Evolutionary conservation across 2,113 vertebrate genomes (phyloP).

Genomic region (Leiothrix lutea): DNA sequence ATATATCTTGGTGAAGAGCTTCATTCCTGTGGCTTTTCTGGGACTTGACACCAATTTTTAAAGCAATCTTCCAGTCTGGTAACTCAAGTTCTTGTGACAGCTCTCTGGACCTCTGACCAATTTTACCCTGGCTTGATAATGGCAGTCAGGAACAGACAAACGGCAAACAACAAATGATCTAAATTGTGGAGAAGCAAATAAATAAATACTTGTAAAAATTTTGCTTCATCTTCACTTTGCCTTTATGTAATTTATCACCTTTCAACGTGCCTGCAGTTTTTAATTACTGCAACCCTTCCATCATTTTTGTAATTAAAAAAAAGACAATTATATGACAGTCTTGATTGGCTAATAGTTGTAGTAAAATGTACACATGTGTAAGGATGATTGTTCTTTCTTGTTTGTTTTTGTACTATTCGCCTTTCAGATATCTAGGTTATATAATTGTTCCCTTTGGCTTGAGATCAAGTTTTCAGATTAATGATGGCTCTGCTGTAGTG

Average conservation of each 20-base stretch:
- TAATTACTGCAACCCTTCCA: conserved; percentile 56
- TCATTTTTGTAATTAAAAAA: conserved; percentile 22
- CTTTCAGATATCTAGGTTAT: conserved; percentile 70
- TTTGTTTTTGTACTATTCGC: conserved; percentile 47
- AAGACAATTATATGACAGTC: conserved; percentile 16
- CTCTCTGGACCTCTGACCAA: background rate
- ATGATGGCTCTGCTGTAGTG: background rate
- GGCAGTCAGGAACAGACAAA: background rate
- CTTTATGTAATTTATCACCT: conserved; percentile 33
- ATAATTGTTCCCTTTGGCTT: conserved; percentile 72
- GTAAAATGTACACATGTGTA: conserved; percentile 30
- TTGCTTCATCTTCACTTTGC: conserved; percentile 1
- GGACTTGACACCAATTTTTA: background rate
- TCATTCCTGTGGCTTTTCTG: background rate
- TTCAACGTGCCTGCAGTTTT: conserved; percentile 38
- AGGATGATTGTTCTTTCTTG: conserved; percentile 50
- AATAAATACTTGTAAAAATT: background rate
- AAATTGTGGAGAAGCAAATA: background rate
- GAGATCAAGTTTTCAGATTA: conserved; percentile 66
- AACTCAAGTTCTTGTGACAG: background rate
- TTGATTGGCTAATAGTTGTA: conserved; percentile 38
- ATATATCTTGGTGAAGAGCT: background rate
- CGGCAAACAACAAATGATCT: background rate
- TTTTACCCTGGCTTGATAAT: background rate
- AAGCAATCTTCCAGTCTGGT: background rate